Evolutionary conservation across 1,140 invertebrate species (phyloP).

Genomic region (Drepana arcuata): DNA sequence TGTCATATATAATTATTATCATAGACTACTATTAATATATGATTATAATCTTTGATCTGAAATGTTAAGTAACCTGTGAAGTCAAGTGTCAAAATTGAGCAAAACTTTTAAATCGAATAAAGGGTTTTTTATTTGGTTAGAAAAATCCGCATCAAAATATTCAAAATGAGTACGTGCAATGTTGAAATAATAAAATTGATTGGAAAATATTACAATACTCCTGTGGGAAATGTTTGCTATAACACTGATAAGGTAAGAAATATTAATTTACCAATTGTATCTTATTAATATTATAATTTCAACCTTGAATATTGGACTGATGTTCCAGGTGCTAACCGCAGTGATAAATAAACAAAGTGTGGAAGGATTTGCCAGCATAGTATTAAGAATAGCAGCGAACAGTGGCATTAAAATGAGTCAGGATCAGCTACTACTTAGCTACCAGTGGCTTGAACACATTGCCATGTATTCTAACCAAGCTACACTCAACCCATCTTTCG

Average conservation of each 20-base stretch:
- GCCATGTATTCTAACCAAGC: slow-evolving; percentile 57
- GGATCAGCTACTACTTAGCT: slow-evolving; percentile 34
- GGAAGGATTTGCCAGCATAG: slow-evolving; percentile 55
- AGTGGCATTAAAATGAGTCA: slow-evolving; percentile 28
- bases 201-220: slow-evolving; percentile 48
- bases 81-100: too few species aligned
- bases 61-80: too few species aligned
- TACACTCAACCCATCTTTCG: slow-evolving; percentile 35
- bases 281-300: background rate
- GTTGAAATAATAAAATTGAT: slow-evolving; percentile 51
- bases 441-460: slow-evolving; percentile 57
- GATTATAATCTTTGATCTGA: too few species aligned
- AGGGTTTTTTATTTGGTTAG: too few species aligned
- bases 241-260: slow-evolving; percentile 51
- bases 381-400: slow-evolving; percentile 34
- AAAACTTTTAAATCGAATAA: too few species aligned
- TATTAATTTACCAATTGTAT: background rate
- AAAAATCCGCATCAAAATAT: too few species aligned
- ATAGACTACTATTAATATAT: too few species aligned
- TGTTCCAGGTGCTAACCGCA: slow-evolving; percentile 44
- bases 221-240: slow-evolving; percentile 47
- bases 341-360: slow-evolving; percentile 51
- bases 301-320: background rate
- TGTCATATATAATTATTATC: too few species aligned
- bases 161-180: slow-evolving; percentile 25